Conservation (phyloP, 2,888 invertebrate species). For the Ormyrus nitidulus region DNA sequence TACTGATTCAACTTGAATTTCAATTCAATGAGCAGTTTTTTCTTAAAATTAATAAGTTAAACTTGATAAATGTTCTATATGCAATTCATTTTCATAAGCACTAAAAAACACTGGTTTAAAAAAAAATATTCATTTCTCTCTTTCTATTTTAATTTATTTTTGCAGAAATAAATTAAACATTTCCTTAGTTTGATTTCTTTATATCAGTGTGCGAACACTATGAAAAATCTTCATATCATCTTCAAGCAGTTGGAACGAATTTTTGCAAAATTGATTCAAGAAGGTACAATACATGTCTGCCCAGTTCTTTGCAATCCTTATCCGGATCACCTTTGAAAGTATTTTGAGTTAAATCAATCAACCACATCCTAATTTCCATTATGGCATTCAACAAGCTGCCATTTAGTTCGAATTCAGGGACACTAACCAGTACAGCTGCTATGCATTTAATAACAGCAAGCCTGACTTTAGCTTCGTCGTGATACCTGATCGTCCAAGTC, state of each 20-base stretch:
- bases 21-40: too few species aligned
- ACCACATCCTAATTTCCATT: constrained; percentile 82
- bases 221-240: too few species aligned
- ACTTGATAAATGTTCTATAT: too few species aligned
- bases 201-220: too few species aligned
- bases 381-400: constrained; percentile 80
- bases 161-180: too few species aligned
- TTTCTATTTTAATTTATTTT: too few species aligned
- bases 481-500: constrained; percentile 81
- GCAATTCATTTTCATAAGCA: too few species aligned
- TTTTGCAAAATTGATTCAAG: constrained; percentile 73
- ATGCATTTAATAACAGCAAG: constrained; percentile 82
- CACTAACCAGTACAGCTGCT: constrained; percentile 80
- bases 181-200: too few species aligned
- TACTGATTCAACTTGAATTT: too few species aligned
- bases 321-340: constrained; percentile 81
- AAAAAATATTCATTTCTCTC: too few species aligned
- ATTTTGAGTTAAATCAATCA: constrained; percentile 79
- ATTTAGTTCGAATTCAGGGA: constrained; percentile 79
- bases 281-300: constrained; percentile 79
- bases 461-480: constrained; percentile 82
- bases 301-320: constrained; percentile 81
- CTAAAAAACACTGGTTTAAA: too few species aligned
- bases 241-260: too few species aligned
- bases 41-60: neutral